phyloP scores from a whole-genome alignment of 2,113 vertebrate genomes.

The Leucosticte australis region DNA sequence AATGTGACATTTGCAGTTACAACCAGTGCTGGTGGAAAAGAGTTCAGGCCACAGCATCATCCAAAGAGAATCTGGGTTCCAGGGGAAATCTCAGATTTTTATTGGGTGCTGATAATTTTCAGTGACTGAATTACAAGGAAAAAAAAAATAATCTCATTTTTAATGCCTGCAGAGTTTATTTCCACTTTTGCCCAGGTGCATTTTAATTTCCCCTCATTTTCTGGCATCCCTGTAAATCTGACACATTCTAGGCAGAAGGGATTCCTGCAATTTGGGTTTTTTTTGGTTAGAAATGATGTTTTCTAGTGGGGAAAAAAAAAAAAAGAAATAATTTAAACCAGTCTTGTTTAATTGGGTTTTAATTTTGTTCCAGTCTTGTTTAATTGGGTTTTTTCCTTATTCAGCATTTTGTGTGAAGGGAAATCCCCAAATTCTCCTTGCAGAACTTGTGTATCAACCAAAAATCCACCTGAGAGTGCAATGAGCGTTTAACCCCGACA shows the following conservation, averaged over 20 bases:
- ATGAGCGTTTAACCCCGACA: accelerated
- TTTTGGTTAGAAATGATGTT: background rate
- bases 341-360: background rate
- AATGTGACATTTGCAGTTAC: background rate
- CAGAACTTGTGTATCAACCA: background rate
- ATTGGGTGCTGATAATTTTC: background rate
- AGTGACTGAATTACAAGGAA: background rate
- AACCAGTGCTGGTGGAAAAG: background rate
- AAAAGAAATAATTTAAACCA: background rate
- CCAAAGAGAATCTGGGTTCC: background rate
- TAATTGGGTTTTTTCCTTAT: background rate
- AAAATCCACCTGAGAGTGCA: background rate
- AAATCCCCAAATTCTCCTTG: background rate
- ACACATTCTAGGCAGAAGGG: accelerated
- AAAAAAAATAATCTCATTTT: background rate
- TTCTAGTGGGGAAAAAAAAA: background rate
- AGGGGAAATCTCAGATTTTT: background rate
- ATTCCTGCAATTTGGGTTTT: background rate
- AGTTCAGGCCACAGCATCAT: background rate
- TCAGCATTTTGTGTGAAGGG: background rate
- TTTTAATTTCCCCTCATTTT: background rate
- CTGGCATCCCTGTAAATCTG: background rate
- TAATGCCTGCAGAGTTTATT: background rate
- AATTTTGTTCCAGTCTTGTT: background rate
- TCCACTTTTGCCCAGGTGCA: background rate